These are phyloP conservation scores for Centropus bengalensis DNA, from an alignment of 2,113 vertebrate genomes.

Conservation along the genomic window DNA sequence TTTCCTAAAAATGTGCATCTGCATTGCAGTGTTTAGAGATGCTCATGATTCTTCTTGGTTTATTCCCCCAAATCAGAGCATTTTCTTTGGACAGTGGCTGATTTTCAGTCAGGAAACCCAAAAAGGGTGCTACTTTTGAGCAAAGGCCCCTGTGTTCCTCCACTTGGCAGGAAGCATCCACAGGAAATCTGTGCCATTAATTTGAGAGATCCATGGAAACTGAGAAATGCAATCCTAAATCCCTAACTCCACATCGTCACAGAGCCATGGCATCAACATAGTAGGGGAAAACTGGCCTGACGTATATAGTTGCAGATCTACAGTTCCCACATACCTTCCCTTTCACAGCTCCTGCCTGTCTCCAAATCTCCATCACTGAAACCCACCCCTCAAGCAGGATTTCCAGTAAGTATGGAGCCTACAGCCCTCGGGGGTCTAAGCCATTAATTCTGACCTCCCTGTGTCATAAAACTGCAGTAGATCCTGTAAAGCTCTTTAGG, in stretches of 20 bases:
- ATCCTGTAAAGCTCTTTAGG: neutral
- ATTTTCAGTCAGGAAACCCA: constrained; percentile 2
- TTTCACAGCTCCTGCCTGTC: neutral
- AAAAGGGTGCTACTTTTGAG: neutral
- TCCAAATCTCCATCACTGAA: neutral
- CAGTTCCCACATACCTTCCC: neutral
- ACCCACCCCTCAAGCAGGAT: fast-evolving
- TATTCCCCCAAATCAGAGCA: neutral
- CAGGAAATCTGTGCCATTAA: neutral
- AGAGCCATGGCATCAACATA: neutral
- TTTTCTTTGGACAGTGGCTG: neutral
- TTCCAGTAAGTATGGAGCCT: neutral
- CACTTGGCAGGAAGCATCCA: neutral
- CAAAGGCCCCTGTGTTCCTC: neutral
- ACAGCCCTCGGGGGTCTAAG: neutral
- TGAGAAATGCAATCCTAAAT: neutral
- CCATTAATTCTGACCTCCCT: neutral
- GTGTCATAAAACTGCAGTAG: neutral
- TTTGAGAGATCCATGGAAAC: neutral
- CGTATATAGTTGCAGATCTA: neutral
- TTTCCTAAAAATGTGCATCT: constrained; percentile 11
- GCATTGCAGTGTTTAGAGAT: neutral
- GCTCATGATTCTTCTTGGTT: neutral
- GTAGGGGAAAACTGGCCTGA: neutral
- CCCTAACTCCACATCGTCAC: neutral